Evolutionary conservation across 2,888 invertebrate genomes (phyloP).

Genomic region (Sminthurinus aureus): DNA sequence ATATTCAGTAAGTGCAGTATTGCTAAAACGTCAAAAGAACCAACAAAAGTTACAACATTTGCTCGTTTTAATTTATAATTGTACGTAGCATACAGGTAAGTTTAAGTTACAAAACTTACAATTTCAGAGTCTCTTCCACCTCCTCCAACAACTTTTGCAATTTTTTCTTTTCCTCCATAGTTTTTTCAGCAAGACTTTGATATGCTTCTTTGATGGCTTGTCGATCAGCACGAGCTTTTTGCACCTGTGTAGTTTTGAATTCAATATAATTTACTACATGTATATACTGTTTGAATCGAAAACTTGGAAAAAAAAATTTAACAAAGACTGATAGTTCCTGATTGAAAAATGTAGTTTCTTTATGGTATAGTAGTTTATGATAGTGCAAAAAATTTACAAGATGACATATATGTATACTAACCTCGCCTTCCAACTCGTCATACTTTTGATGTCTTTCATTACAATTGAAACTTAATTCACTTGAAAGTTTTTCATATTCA

Average conservation of each 20-base stretch:
- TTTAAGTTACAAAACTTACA: not conserved
- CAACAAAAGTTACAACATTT: not conserved
- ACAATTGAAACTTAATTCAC: not conserved
- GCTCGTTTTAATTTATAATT: not conserved
- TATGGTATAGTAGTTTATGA: not conserved
- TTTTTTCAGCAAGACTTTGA: not conserved
- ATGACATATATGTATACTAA: not conserved
- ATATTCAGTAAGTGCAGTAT: not conserved
- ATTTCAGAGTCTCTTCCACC: not conserved
- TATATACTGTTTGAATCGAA: too few species aligned
- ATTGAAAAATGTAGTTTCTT: too few species aligned
- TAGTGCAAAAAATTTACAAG: not conserved
- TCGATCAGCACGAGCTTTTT: slow-evolving; percentile 5
- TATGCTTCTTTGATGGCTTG: not conserved
- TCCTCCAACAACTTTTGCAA: not conserved
- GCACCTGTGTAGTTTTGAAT: not conserved
- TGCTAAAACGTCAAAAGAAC: not conserved
- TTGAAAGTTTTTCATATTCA: not conserved
- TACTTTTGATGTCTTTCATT: not conserved
- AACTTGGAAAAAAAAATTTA: too few species aligned
- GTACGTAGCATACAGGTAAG: not conserved
- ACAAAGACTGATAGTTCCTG: too few species aligned
- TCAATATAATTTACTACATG: too few species aligned
- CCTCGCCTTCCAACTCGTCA: slow-evolving; percentile 1
- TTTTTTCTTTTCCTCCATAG: not conserved